Base-by-base conservation (phyloP, 1,140 invertebrate species). In the Nasonia longicornis region DNA sequence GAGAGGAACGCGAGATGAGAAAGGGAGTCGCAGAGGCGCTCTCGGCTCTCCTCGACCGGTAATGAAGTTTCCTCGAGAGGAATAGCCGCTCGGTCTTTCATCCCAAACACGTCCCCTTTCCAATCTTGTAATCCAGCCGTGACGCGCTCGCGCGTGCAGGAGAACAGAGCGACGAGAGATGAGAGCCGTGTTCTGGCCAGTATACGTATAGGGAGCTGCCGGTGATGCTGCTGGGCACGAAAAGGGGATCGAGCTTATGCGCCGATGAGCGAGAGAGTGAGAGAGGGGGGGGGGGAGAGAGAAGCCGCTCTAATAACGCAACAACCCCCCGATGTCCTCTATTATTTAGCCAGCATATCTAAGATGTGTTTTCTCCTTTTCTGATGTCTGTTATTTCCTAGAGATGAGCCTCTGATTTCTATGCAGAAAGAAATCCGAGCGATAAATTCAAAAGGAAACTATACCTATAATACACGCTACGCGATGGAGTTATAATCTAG, bases 71-170 rank as follows among this genome's bases (percentile, higher is more conserved):
- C 38, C 75, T 66, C 80, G 48, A 72, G 75, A 77, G 52, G 67
- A 72, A 77, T 77, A 66, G 74, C 45, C 45, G 2, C 66, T 63
- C 73, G 64, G 45, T 76, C 73, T 76, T 81, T 81, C 79, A 81
- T 81, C 73, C 73, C 64, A 52, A 81, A 72, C 75, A 81, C 74
- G 80, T 81, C 20, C 75, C 74, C 58, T 77, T 81, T 77, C 80
- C 80, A 81, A 77, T 81, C 73, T 81, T 72, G 80, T 73, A 77
- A 81, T 81, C 69, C 76, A 52, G 16, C 45, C 69, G 42, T 72
- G 52, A 70, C 31, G 63, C 45, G 20, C 16, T 20, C 52, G 45
- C 77, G 67, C 42, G 26, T 52, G 22, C 26, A 71, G 52, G 45
- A 29, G 12, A 77, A 58, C 11, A 69, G 52, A 22, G 31, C 31